These are phyloP conservation scores for Coelopa pilipes DNA, from an alignment of 2,888 invertebrate genomes.

Conservation along the genomic window DNA sequence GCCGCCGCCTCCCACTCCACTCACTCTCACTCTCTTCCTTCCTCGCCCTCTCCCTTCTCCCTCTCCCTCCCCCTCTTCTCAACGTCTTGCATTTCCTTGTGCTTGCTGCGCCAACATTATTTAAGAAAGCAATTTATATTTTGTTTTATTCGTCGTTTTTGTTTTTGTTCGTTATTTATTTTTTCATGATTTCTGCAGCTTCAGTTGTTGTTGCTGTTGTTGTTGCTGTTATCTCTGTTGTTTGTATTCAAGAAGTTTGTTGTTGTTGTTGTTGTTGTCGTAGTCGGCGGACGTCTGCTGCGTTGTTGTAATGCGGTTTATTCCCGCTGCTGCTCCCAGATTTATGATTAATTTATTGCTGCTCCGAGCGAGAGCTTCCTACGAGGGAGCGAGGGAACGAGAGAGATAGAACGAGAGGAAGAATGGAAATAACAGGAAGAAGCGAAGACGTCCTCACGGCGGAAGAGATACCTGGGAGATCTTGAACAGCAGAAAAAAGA, in stretches of 20 bases:
- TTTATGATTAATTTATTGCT: slow-evolving; percentile 31
- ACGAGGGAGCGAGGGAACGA: background rate
- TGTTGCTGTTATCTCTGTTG: background rate
- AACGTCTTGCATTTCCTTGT: background rate
- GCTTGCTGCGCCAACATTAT: background rate
- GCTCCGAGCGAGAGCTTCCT: background rate
- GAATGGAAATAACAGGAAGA: too few species aligned
- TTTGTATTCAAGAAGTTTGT: background rate
- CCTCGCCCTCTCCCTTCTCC: background rate
- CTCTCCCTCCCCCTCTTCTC: background rate
- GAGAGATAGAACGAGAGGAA: background rate
- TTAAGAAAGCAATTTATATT: slow-evolving; percentile 28
- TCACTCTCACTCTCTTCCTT: background rate
- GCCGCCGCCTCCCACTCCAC: too few species aligned
- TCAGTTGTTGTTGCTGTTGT: too few species aligned
- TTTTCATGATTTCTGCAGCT: too few species aligned
- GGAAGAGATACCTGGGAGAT: too few species aligned
- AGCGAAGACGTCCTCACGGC: too few species aligned
- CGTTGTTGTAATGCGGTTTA: slow-evolving; percentile 14
- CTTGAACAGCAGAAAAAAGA: too few species aligned
- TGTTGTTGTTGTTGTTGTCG: background rate
- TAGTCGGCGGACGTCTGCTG: background rate
- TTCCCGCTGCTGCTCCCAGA: slow-evolving; percentile 1
- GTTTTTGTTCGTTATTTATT: background rate
- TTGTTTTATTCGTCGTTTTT: background rate